Evolutionary conservation across 2,113 vertebrate species (phyloP), one percentile per base, ranked within the genome.

Genomic region (Atractosteus spatula): DNA sequence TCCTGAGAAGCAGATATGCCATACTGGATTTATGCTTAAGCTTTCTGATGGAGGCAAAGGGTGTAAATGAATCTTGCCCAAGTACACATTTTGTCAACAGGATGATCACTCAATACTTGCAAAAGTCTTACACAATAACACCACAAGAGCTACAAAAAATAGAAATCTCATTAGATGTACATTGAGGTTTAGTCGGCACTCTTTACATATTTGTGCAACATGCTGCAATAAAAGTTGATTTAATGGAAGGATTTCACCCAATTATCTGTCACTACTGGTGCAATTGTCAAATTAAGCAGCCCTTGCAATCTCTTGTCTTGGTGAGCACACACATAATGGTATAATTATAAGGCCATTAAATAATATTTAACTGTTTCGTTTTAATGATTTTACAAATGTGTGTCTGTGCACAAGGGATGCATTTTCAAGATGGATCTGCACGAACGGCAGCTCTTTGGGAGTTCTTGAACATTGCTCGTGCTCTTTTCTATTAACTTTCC

Each of bases 331-430:
- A 3, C 56, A 59, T 59, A 59, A 59, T 59, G 56, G n/a, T 59
- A 59, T 59, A 59, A 59, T 59, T 59, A 59, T 59, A 59, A 59
- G 56, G 56, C n/a, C 56, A 59, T 59, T 59, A 59, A 59, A 59
- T 59, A 59, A 11, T 59, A 59, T 59, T 59, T 59, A 12, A 59
- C 11, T 13, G 56, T n/a, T 59, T 59, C 7, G 3, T 59, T 59
- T 59, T 59, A 59, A 59, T 59, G 56, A 59, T 12, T 29, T 59
- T 59, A 59, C 56, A 59, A 59, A 59, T 59, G 56, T 12, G 13
- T 29, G 29, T 29, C 29, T 59, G n/a, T 59, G 56, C n/a, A n/a
- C 56, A 59, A 14, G n/a, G 56, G 56, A 59, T 59, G 7, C 13
- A 59, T n/a, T n/a, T 59, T 12, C 7, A n/a, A 12, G 11, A 59